phyloP scores from a whole-genome alignment of 2,888 invertebrate genomes.

The Argynnis bischoffii region DNA sequence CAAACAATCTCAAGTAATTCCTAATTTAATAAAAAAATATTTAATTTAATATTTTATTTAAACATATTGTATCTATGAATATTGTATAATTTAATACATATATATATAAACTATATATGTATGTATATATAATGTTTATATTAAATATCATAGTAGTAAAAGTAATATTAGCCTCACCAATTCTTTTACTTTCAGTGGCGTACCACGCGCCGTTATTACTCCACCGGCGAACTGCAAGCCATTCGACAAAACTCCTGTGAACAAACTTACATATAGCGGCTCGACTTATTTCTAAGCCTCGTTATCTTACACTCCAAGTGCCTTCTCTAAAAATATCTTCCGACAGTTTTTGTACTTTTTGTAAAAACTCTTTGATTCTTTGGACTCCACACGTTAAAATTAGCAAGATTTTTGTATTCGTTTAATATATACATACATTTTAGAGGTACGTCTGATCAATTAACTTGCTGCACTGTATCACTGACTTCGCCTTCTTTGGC shows the following conservation, averaged over 20 bases:
- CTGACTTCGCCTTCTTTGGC: slow-evolving; percentile 34
- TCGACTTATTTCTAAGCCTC: slow-evolving; percentile 50
- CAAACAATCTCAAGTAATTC: slow-evolving; percentile 90
- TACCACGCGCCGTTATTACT: slow-evolving; percentile 88
- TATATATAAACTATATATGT: neutral
- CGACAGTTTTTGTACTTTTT: slow-evolving; percentile 43
- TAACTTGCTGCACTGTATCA: slow-evolving; percentile 30
- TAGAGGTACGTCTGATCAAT: slow-evolving; percentile 36
- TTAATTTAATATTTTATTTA: no score
- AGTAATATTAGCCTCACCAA: slow-evolving; percentile 15
- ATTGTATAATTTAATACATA: no score
- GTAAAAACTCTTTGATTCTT: slow-evolving; percentile 11
- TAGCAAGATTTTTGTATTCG: slow-evolving; percentile 17
- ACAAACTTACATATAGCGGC: slow-evolving; percentile 91
- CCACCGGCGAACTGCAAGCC: slow-evolving; percentile 89
- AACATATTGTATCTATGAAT: no score
- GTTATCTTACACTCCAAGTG: slow-evolving; percentile 59
- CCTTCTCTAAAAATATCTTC: slow-evolving; percentile 57
- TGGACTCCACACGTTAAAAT: slow-evolving; percentile 4
- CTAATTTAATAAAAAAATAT: slow-evolving; percentile 2
- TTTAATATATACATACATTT: slow-evolving; percentile 7
- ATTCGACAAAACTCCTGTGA: slow-evolving; percentile 92
- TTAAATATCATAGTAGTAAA: neutral
- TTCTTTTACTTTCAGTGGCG: slow-evolving; percentile 85
- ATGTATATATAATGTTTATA: neutral